phyloP scores from a whole-genome alignment of 2,888 invertebrate species.

The Netelia fuscicornis region DNA sequence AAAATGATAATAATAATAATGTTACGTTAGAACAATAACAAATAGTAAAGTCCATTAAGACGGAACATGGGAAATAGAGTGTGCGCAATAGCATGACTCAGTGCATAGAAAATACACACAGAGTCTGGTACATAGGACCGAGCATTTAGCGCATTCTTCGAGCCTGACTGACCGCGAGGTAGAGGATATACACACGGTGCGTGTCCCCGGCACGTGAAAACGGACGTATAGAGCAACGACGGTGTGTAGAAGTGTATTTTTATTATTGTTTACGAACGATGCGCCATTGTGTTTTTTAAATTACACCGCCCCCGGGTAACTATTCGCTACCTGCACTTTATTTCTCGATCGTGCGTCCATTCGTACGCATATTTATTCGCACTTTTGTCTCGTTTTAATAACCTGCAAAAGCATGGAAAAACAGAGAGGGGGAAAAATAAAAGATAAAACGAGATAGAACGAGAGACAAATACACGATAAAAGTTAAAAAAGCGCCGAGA shows the following conservation, averaged over 20 bases:
- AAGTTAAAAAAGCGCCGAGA: neutral
- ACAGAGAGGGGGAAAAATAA: neutral
- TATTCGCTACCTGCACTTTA: conserved; percentile 4
- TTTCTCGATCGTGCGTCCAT: neutral
- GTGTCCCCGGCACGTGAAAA: conserved; percentile 6
- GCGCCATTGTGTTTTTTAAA: conserved; percentile 10
- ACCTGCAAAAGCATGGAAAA: neutral
- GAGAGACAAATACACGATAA: neutral
- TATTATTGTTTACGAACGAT: neutral
- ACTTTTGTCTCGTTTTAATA: neutral
- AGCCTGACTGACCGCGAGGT: conserved; percentile 12
- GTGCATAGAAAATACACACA: conserved; percentile 5
- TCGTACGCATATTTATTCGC: conserved; percentile 9
- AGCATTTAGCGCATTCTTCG: conserved; percentile 49
- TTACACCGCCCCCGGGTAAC: neutral
- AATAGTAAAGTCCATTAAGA: neutral
- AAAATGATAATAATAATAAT: too few species aligned
- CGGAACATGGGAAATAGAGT: neutral
- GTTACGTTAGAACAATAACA: neutral
- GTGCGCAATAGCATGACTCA: conserved; percentile 4
- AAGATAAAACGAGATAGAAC: neutral
- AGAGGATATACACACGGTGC: neutral
- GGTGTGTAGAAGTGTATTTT: neutral
- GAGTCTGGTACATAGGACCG: conserved; percentile 5
- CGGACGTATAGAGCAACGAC: neutral